Conservation (phyloP, 1,140 invertebrate genomes). For the Plodia interpunctella region DNA sequence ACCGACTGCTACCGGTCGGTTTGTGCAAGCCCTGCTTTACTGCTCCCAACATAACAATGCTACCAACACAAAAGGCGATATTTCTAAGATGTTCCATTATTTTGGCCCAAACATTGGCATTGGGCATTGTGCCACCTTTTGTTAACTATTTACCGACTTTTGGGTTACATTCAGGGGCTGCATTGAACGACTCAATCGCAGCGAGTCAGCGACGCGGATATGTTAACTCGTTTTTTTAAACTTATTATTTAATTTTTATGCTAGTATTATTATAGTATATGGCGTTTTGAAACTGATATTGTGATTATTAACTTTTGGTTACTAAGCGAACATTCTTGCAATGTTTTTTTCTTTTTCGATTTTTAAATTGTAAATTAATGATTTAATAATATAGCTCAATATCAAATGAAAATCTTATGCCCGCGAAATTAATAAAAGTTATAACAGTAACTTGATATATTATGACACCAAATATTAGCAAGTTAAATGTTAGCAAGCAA, state of each 20-base stretch:
- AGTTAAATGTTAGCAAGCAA: too few relatives aligned
- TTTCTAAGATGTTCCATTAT: constrained; percentile 63
- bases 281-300: too few relatives aligned
- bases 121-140: constrained; percentile 59
- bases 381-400: too few relatives aligned
- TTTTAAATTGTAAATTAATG: too few relatives aligned
- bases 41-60: constrained; percentile 41
- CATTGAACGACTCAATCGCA: constrained; percentile 46
- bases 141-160: constrained; percentile 69
- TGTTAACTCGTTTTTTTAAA: constrained; percentile 47
- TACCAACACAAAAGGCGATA: constrained; percentile 43
- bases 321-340: too few relatives aligned
- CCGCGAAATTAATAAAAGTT: too few relatives aligned
- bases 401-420: too few relatives aligned
- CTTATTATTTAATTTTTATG: constrained; percentile 5
- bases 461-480: too few relatives aligned
- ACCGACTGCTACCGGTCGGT: constrained; percentile 58
- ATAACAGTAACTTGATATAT: too few relatives aligned
- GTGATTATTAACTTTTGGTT: too few relatives aligned
- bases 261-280: neutral
- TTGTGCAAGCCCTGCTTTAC: constrained; percentile 52
- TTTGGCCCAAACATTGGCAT: constrained; percentile 70
- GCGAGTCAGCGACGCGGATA: constrained; percentile 42
- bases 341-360: too few relatives aligned
- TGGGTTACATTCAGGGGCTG: constrained; percentile 50